Percentiles rank a stretch among this genome's conserved stretches.
These are phyloP conservation scores for Pimpla rufipes DNA, from an alignment of 2,888 invertebrate species.

Conservation along the genomic window DNA sequence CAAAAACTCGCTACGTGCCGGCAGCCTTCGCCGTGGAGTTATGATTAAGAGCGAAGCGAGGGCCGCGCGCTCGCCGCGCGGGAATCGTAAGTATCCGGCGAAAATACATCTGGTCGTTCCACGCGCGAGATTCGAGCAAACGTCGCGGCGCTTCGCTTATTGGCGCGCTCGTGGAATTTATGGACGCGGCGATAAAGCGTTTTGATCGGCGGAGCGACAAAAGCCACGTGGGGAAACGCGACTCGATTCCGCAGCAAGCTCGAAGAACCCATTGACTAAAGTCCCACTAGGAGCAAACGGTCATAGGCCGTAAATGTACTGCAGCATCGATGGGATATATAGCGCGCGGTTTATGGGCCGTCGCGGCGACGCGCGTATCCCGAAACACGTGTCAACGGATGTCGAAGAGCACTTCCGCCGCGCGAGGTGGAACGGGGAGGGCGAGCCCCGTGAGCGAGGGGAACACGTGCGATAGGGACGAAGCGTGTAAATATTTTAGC, in stretches of 20 bases:
- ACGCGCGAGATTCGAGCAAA: no score
- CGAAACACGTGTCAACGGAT: background rate
- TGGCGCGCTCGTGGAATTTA: no score
- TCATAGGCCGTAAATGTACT: background rate
- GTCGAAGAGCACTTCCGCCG: background rate
- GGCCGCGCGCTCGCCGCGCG: no score
- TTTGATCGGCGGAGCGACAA: background rate
- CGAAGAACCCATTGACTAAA: background rate
- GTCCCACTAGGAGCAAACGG: background rate
- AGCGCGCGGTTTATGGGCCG: background rate
- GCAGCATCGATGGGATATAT: background rate
- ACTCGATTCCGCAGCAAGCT: background rate
- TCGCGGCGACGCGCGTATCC: background rate
- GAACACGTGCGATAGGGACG: background rate
- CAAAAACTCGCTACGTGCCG: no score
- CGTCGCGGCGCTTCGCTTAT: no score
- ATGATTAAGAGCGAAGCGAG: no score
- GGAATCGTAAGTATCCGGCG: no score
- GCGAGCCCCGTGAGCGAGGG: no score
- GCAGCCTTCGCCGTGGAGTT: no score
- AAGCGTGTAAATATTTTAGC: constrained; percentile 69
- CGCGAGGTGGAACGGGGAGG: background rate
- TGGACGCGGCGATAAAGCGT: no score
- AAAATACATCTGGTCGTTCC: no score
- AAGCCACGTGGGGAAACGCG: background rate